Percentiles rank a stretch among this genome's conserved stretches.
phyloP scores from a whole-genome alignment of 53 echinoderm and acorn worm genomes.

The Crossaster papposus region DNA sequence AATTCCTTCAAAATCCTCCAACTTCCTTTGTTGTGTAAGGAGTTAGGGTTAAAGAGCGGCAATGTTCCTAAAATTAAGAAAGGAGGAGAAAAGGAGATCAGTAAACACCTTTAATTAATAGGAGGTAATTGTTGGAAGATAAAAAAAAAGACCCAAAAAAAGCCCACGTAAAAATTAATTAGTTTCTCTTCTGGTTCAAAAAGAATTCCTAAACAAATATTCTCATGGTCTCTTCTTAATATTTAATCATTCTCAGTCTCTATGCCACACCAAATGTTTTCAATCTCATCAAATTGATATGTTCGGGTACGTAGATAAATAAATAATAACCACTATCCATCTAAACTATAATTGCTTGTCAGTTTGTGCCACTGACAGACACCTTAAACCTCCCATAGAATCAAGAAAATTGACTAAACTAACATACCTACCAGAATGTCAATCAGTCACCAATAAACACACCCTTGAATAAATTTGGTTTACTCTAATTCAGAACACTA shows the following conservation, averaged over 20 bases:
- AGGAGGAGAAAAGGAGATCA: background rate
- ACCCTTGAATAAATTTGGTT: slow-evolving; percentile 59
- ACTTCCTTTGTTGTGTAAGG: too few relatives aligned
- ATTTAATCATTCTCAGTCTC: background rate
- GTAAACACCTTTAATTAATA: slow-evolving; percentile 51
- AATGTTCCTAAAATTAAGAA: slow-evolving; percentile 19
- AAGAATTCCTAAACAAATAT: background rate
- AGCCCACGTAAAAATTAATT: too few relatives aligned
- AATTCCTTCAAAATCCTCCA: too few relatives aligned
- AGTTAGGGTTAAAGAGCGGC: background rate
- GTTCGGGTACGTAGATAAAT: slow-evolving; percentile 26
- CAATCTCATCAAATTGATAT: slow-evolving; percentile 34
- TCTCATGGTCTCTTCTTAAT: background rate
- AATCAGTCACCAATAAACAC: slow-evolving; percentile 48
- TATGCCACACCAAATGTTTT: slow-evolving; percentile 32
- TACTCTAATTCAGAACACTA: slow-evolving; percentile 14
- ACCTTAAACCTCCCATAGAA: slow-evolving; percentile 9
- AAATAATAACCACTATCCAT: slow-evolving; percentile 39
- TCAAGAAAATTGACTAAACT: background rate
- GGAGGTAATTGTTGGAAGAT: slow-evolving; percentile 43
- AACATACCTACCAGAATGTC: slow-evolving; percentile 10
- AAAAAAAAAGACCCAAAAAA: slow-evolving; percentile 29
- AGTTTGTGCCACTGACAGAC: slow-evolving; percentile 17
- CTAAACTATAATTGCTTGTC: slow-evolving; percentile 52
- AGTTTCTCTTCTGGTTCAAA: too few relatives aligned